A percentile compares a stretch with the other conserved stretches of the same genome.
Conservation (phyloP, 2,113 vertebrate genomes). For the Semnornis frantzii region DNA sequence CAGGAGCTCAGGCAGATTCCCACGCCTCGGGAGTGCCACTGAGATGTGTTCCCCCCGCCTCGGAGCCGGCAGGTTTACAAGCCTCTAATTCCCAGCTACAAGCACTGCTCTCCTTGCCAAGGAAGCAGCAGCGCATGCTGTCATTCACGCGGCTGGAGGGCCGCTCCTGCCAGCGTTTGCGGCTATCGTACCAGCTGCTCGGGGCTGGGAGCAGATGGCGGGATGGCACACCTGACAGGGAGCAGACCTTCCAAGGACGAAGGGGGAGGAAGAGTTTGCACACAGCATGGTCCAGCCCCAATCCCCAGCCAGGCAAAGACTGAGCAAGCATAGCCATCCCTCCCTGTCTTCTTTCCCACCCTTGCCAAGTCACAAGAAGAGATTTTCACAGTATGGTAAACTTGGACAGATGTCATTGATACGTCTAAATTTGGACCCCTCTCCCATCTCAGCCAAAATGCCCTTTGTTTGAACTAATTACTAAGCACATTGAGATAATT, state of each 20-base stretch:
- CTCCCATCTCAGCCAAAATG: background rate
- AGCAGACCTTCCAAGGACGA: constrained; percentile 78
- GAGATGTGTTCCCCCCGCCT: background rate
- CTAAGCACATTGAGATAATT: constrained; percentile 11
- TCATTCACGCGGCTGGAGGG: constrained; percentile 75
- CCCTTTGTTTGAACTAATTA: constrained; percentile 32
- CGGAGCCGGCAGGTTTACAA: constrained; percentile 57
- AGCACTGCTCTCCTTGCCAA: constrained; percentile 66
- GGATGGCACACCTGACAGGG: constrained; percentile 73
- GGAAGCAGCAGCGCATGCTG: constrained; percentile 68
- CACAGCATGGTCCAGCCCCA: background rate
- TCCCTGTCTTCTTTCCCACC: background rate
- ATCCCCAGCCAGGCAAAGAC: background rate
- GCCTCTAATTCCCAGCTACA: constrained; percentile 72
- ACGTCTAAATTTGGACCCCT: background rate
- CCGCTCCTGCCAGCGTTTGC: constrained; percentile 71
- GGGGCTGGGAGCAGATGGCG: constrained; percentile 76
- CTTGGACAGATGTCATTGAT: background rate
- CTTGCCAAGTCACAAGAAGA: background rate
- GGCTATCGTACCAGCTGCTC: constrained; percentile 69
- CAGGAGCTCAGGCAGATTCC: background rate
- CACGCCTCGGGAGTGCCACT: background rate
- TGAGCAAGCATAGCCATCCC: background rate
- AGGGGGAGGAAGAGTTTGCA: constrained; percentile 41
- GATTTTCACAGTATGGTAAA: background rate